A percentile compares a stretch with the other conserved stretches of the same genome.
Conservation (phyloP, 2,113 vertebrate species). For the Nipponia nippon region DNA sequence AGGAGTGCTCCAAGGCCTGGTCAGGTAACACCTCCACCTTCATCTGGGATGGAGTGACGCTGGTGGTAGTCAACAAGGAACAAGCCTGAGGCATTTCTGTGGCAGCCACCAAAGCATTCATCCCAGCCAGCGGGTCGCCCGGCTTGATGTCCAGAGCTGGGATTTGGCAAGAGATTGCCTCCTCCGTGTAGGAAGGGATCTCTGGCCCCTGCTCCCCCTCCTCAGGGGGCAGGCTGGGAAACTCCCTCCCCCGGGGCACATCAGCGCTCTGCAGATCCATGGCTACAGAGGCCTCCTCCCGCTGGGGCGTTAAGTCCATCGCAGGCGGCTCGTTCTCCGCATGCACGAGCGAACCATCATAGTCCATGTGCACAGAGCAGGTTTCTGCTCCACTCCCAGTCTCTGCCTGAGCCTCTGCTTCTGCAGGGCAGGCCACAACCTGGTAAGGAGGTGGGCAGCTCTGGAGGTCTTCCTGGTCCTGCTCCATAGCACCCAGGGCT, state of each 20-base stretch:
- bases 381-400: background rate
- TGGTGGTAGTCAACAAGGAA: constrained; percentile 55
- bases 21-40: constrained; percentile 59
- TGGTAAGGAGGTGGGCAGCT: constrained; percentile 70
- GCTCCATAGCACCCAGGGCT: constrained; percentile 57
- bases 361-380: constrained; percentile 62
- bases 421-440: constrained; percentile 51
- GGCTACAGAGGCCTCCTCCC: constrained; percentile 59
- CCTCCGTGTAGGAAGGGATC: constrained; percentile 41
- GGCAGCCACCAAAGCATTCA: constrained; percentile 87
- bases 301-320: constrained; percentile 64
- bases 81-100: constrained; percentile 87
- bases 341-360: constrained; percentile 6
- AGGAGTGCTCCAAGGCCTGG: constrained; percentile 71
- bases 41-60: constrained; percentile 11
- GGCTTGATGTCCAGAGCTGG: constrained; percentile 61
- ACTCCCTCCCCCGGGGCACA: constrained; percentile 8
- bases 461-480: constrained; percentile 65
- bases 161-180: constrained; percentile 43
- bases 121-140: constrained; percentile 90
- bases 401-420: constrained; percentile 45
- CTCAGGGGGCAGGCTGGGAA: constrained; percentile 29
- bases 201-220: constrained; percentile 17
- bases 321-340: background rate
- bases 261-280: constrained; percentile 40